Evolutionary conservation across 2,113 vertebrate genomes (phyloP).

Genomic region (Syngnathus floridae): DNA sequence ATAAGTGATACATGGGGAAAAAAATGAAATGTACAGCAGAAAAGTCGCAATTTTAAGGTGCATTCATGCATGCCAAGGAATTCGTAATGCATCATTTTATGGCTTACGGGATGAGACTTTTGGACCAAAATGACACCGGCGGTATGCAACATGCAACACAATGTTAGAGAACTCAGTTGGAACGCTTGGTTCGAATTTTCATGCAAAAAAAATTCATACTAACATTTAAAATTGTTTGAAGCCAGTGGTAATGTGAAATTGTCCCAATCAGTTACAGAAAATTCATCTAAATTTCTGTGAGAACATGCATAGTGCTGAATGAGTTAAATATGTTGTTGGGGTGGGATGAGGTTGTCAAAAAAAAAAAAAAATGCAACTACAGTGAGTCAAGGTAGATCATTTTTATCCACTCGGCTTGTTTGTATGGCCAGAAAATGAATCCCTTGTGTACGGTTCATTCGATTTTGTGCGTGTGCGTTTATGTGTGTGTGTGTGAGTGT

Average conservation of each 20-base stretch:
- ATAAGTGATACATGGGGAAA: conserved; percentile 1
- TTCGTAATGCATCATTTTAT: conserved; percentile 13
- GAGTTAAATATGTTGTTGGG: neutral
- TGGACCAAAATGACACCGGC: neutral
- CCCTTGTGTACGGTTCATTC: neutral
- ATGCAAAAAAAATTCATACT: neutral
- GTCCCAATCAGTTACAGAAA: neutral
- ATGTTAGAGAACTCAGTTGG: neutral
- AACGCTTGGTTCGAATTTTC: neutral
- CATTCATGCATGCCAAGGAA: neutral
- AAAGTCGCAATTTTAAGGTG: conserved; percentile 1
- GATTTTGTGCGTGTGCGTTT: neutral
- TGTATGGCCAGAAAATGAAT: conserved; percentile 32
- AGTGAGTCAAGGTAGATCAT: conserved; percentile 14
- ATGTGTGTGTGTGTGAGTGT: conserved; percentile 21
- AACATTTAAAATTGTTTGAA: neutral
- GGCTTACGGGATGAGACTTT: neutral
- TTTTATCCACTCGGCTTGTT: conserved; percentile 17
- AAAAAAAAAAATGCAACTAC: conserved; percentile 11
- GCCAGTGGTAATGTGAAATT: neutral
- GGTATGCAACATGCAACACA: neutral
- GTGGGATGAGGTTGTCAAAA: neutral
- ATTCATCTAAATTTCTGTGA: neutral
- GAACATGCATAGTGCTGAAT: neutral
- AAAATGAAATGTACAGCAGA: too few species aligned